Conservation (phyloP, 2,113 vertebrate genomes). For the Thalassoma bifasciatum region DNA sequence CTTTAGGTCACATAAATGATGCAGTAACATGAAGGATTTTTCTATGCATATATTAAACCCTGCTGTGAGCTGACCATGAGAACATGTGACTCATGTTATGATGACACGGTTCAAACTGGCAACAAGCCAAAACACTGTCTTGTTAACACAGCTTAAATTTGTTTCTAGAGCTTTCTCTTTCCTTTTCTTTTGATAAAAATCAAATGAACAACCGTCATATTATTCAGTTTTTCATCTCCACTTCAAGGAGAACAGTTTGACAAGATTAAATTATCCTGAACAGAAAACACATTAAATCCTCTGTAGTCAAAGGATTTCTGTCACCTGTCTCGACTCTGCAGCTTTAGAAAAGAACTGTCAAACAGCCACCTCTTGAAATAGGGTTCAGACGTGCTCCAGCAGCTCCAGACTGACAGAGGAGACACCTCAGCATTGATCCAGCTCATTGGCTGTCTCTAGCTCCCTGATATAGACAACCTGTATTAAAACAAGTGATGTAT, state of each 20-base stretch:
- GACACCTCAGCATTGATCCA: conserved; percentile 18
- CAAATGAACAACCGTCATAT: background rate
- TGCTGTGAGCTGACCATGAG: background rate
- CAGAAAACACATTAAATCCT: background rate
- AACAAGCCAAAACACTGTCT: too few relatives aligned
- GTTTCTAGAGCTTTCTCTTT: background rate
- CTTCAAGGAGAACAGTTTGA: background rate
- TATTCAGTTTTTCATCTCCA: background rate
- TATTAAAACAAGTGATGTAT: background rate
- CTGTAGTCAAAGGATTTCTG: conserved; percentile 9
- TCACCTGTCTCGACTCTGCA: background rate
- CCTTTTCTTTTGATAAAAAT: background rate
- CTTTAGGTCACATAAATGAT: background rate
- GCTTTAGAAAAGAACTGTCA: background rate
- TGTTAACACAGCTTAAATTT: background rate
- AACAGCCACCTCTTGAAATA: background rate
- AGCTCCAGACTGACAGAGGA: conserved; percentile 15
- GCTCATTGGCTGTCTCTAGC: conserved; percentile 9
- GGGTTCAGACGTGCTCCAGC: conserved; percentile 16
- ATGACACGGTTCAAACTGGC: too few relatives aligned
- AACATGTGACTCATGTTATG: background rate
- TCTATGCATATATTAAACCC: background rate
- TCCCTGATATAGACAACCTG: conserved; percentile 23
- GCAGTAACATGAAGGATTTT: too few relatives aligned
- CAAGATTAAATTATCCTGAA: background rate